A percentile compares a stretch with the other conserved stretches of the same genome.
Evolutionary conservation across 1,140 invertebrate genomes (phyloP).

Genomic region (Tetramorium parvispinum): DNA sequence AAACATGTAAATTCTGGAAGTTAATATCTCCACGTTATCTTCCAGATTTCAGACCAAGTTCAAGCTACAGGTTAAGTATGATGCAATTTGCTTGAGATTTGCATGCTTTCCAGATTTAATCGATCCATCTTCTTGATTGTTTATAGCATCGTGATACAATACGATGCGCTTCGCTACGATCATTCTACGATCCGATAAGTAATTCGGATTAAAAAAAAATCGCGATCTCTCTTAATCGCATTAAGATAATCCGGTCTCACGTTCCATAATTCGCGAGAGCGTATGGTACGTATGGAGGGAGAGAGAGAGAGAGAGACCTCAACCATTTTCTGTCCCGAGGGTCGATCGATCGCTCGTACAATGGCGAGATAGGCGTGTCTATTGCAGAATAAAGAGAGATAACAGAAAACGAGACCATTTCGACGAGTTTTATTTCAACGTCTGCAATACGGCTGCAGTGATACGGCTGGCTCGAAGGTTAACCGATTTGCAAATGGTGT

Average conservation of each 20-base stretch:
- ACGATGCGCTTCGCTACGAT: background rate
- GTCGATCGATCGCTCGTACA: constrained; percentile 9
- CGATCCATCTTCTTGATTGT: background rate
- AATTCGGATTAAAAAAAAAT: background rate
- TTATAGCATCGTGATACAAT: background rate
- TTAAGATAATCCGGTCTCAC: background rate
- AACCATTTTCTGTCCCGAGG: background rate
- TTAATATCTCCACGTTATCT: background rate
- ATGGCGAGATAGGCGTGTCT: constrained; percentile 17
- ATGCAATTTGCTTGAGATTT: background rate
- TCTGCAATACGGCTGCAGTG: background rate
- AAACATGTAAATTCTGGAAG: background rate
- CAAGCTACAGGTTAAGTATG: background rate
- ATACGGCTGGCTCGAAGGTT: too few species aligned
- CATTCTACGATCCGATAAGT: background rate
- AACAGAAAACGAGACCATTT: background rate
- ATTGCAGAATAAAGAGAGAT: background rate
- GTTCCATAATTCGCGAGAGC: background rate
- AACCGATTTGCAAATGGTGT: too few species aligned
- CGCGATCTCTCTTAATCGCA: background rate
- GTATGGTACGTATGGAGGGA: background rate
- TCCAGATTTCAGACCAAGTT: too few species aligned
- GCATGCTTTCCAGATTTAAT: background rate
- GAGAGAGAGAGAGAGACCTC: too few species aligned
- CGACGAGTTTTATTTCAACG: too few species aligned